These are phyloP conservation scores for Megaceryle torquata DNA, from an alignment of 2,113 vertebrate genomes.

Conservation along the genomic window DNA sequence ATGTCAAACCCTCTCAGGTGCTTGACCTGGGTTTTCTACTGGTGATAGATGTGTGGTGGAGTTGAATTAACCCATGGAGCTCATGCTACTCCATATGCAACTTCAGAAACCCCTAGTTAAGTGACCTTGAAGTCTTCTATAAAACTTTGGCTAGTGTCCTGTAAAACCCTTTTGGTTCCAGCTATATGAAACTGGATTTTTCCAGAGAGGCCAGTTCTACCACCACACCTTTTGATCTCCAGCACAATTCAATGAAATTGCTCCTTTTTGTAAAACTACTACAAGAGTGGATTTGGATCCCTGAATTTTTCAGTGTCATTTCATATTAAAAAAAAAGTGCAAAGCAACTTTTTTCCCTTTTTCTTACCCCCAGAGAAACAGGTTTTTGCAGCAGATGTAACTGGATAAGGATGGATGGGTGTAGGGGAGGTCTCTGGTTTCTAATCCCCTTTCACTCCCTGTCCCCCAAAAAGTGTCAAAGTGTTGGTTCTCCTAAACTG, in stretches of 20 bases:
- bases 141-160: background rate
- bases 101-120: background rate
- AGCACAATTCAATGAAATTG: background rate
- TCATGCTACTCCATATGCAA: background rate
- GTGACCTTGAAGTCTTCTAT: background rate
- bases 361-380: background rate
- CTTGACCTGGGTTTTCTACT: background rate
- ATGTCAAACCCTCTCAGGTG: background rate
- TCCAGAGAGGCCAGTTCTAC: background rate
- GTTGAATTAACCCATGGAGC: background rate
- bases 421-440: slow-evolving; percentile 3
- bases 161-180: background rate
- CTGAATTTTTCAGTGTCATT: background rate
- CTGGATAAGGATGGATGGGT: slow-evolving; percentile 27
- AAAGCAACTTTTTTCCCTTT: slow-evolving; percentile 11
- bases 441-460: background rate
- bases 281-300: background rate
- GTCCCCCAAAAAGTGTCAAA: slow-evolving; percentile 14
- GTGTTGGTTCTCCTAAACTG: slow-evolving; percentile 47
- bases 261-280: background rate
- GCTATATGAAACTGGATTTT: background rate
- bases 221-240: background rate
- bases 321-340: background rate
- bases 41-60: background rate
- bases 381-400: slow-evolving; percentile 10